Evolutionary conservation across 2,113 vertebrate genomes (phyloP).

Genomic region (Bufo gargarizans): DNA sequence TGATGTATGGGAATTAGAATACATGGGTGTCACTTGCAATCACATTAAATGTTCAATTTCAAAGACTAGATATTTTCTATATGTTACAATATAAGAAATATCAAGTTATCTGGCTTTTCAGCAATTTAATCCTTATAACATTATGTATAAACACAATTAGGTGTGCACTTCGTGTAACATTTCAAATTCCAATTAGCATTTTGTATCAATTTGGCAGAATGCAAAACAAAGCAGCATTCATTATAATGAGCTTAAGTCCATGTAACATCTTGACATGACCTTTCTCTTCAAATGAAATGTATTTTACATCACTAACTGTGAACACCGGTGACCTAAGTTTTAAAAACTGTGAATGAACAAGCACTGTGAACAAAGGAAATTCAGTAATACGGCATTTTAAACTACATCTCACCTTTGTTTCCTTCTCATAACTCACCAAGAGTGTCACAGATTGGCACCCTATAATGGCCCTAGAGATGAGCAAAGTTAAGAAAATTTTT

Average conservation of each 20-base stretch:
- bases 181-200: neutral
- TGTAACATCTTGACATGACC: constrained; percentile 6
- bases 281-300: neutral
- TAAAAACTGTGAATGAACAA: neutral
- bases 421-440: neutral
- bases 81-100: neutral
- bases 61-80: neutral
- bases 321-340: neutral
- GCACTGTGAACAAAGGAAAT: neutral
- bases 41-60: neutral
- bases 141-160: neutral
- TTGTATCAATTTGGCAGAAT: neutral
- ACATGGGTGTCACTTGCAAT: neutral
- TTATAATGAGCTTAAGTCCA: constrained; percentile 1
- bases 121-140: neutral
- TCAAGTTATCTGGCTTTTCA: neutral
- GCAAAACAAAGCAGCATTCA: neutral
- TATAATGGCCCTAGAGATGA: no score
- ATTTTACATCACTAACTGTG: neutral
- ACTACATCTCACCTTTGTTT: neutral
- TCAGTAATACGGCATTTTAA: neutral
- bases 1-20: neutral
- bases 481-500: no score
- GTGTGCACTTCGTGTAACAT: neutral
- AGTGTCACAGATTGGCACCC: neutral